phyloP scores from a whole-genome alignment of 35 echinoderm and acorn worm genomes.

The Apostichopus parvimensis region DNA sequence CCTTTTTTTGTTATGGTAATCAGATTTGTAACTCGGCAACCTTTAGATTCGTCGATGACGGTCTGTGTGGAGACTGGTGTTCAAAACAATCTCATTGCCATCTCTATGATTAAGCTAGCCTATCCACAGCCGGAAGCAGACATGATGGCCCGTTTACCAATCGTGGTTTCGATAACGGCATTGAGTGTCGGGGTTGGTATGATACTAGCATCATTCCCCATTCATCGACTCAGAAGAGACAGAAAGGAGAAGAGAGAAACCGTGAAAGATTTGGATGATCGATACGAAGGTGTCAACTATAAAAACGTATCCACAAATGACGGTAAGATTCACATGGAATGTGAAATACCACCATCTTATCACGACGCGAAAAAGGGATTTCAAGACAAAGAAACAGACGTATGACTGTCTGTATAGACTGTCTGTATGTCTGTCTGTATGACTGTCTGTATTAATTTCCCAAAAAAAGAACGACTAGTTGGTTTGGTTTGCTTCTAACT shows the following conservation, averaged over 20 bases:
- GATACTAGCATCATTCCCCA: conserved; percentile 68
- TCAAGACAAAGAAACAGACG: conserved; percentile 30
- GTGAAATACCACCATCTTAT: conserved; percentile 33
- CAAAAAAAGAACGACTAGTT: too few species aligned
- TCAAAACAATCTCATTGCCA: conserved; percentile 95
- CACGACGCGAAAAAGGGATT: neutral
- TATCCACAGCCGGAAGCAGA: conserved; percentile 95
- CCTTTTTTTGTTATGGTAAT: too few species aligned
- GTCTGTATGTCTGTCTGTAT: neutral
- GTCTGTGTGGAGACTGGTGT: conserved; percentile 93
- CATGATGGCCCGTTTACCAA: conserved; percentile 86
- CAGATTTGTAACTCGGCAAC: conserved; percentile 76
- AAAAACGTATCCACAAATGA: neutral
- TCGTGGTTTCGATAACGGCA: conserved; percentile 79
- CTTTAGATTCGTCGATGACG: conserved; percentile 69
- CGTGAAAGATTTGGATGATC: conserved; percentile 59
- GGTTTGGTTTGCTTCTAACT: too few species aligned
- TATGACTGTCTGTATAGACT: neutral
- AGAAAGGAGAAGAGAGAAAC: conserved; percentile 65
- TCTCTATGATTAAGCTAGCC: conserved; percentile 88
- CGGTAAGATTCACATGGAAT: conserved; percentile 30
- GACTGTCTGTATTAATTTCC: neutral
- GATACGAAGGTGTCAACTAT: conserved; percentile 41
- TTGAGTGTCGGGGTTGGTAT: conserved; percentile 83
- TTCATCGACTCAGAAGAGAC: conserved; percentile 66